These are phyloP conservation scores for Onychostruthus taczanowskii DNA, from an alignment of 2,113 vertebrate species.

Conservation along the genomic window DNA sequence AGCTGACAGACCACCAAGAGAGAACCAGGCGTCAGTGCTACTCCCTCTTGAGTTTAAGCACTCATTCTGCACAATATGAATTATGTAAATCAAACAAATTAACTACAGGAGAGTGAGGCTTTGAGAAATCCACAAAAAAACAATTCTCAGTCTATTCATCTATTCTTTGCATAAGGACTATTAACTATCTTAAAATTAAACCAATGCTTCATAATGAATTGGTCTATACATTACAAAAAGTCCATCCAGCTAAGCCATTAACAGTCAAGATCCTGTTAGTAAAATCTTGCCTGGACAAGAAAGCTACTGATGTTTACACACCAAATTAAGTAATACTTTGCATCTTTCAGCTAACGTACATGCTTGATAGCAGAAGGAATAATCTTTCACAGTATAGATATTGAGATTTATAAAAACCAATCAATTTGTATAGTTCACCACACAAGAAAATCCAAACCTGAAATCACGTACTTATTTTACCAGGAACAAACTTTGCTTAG, in stretches of 20 bases:
- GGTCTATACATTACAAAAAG: background rate
- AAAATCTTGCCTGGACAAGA: background rate
- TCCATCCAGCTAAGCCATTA: background rate
- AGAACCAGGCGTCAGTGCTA: background rate
- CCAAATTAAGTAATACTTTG: background rate
- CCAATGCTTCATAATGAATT: background rate
- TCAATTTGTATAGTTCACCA: background rate
- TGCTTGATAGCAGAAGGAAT: background rate
- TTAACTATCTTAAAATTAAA: background rate
- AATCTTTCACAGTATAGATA: background rate
- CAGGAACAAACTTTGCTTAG: conserved; percentile 56
- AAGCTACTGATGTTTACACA: background rate
- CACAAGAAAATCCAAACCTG: conserved; percentile 71
- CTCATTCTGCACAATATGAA: background rate
- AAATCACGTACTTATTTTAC: conserved; percentile 75
- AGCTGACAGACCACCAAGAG: background rate
- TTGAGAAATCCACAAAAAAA: background rate
- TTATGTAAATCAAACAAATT: background rate
- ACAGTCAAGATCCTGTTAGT: background rate
- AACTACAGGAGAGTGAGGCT: background rate
- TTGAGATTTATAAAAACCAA: background rate
- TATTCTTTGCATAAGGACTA: background rate
- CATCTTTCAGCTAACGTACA: background rate
- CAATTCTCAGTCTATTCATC: background rate
- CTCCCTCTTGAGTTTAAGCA: background rate